A percentile compares a stretch with the other conserved stretches of the same genome.
These are phyloP conservation scores for Drosophila setosimentum DNA, from an alignment of 2,888 invertebrate species.

Conservation along the genomic window DNA sequence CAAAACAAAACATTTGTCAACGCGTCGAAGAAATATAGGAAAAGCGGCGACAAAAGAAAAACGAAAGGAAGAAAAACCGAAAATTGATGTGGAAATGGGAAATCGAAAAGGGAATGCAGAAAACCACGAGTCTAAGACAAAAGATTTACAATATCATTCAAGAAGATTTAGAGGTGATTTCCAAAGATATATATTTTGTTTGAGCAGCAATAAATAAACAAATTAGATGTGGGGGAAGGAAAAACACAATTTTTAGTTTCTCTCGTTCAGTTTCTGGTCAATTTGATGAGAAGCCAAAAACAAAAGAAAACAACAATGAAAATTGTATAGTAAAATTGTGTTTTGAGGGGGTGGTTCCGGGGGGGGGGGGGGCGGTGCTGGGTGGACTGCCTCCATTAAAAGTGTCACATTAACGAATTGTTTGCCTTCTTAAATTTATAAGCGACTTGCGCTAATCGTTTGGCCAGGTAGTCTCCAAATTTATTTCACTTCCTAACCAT, in stretches of 20 bases:
- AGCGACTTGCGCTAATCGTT: conserved; percentile 53
- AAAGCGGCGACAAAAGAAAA: conserved; percentile 41
- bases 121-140: conserved; percentile 73
- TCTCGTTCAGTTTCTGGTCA: conserved; percentile 57
- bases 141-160: conserved; percentile 82
- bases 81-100: conserved; percentile 36
- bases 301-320: conserved; percentile 36
- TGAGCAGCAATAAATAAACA: conserved; percentile 82
- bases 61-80: conserved; percentile 24
- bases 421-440: conserved; percentile 71
- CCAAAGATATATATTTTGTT: conserved; percentile 82
- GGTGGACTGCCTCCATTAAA: conserved; percentile 65
- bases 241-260: conserved; percentile 51
- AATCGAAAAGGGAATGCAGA: conserved; percentile 43
- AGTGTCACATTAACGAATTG: conserved; percentile 83
- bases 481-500: conserved; percentile 63
- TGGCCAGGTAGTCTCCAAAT: conserved; percentile 64
- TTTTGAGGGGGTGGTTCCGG: neutral
- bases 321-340: conserved; percentile 23
- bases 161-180: conserved; percentile 82
- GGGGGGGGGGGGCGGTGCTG: neutral
- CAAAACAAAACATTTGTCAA: conserved; percentile 83
- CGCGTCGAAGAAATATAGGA: conserved; percentile 34
- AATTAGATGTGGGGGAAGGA: conserved; percentile 48
- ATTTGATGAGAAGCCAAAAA: conserved; percentile 41